A percentile compares a stretch with the other conserved stretches of the same genome.
Evolutionary conservation across 2,113 vertebrate genomes (phyloP).

Genomic region (Semicossyphus pulcher): DNA sequence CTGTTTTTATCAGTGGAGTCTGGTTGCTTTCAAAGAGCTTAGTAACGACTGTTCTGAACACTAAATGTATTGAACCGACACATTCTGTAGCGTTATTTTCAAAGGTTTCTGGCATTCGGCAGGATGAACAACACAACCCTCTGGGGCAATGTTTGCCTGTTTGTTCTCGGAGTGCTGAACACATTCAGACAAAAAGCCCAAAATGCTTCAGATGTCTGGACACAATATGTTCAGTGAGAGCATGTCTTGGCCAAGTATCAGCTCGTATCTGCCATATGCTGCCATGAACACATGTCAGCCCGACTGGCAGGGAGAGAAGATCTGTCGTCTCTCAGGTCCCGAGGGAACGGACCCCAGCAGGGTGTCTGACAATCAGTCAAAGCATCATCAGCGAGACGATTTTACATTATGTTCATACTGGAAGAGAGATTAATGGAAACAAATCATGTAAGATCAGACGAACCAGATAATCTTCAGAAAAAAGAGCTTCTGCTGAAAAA

Average conservation of each 20-base stretch:
- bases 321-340: conserved; percentile 67
- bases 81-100: not conserved
- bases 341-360: conserved; percentile 50
- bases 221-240: conserved; percentile 79
- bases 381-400: conserved; percentile 33
- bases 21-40: too few species aligned
- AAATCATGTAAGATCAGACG: not conserved
- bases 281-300: conserved; percentile 86
- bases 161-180: conserved; percentile 32
- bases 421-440: not conserved
- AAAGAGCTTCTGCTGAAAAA: too few species aligned
- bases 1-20: too few species aligned
- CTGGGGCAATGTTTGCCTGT: conserved; percentile 47
- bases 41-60: too few species aligned
- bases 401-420: conserved; percentile 6
- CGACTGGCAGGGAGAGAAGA: conserved; percentile 82
- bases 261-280: conserved; percentile 92
- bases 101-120: not conserved
- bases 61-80: not conserved
- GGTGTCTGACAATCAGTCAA: conserved; percentile 43
- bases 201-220: conserved; percentile 80
- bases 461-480: not conserved
- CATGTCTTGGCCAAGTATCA: conserved; percentile 72
- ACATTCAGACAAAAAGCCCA: conserved; percentile 59
- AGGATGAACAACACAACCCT: conserved; percentile 28